Conservation (phyloP, 2,113 vertebrate species). For the Bothrops jararaca region DNA sequence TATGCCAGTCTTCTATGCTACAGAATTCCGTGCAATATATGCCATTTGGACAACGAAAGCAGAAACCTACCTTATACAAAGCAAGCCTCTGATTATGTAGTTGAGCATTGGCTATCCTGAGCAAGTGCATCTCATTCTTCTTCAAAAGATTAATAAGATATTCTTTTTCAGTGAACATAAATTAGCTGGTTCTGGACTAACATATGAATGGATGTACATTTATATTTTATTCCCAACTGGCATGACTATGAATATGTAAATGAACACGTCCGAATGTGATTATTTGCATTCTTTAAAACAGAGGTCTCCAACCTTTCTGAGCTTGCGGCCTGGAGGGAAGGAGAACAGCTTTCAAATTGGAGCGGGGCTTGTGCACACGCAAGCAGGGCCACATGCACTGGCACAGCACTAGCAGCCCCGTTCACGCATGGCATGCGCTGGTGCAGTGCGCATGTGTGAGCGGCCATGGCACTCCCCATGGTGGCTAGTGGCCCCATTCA, state of each 20-base stretch:
- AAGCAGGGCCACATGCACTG: no score
- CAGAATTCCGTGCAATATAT: not conserved
- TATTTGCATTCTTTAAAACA: slow-evolving; percentile 18
- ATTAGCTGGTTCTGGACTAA: not conserved
- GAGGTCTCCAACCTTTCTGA: no score
- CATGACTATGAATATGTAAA: slow-evolving; percentile 47
- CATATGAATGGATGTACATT: slow-evolving; percentile 45
- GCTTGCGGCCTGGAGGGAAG: no score
- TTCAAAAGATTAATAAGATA: not conserved
- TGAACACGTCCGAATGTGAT: slow-evolving; percentile 41
- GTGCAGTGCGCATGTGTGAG: no score
- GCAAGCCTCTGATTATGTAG: not conserved
- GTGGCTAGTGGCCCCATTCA: no score
- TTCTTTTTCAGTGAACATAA: not conserved
- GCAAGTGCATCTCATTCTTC: not conserved
- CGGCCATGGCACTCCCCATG: no score
- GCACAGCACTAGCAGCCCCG: no score
- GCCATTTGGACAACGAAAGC: not conserved
- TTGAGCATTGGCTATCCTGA: not conserved
- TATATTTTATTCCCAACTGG: slow-evolving; percentile 50
- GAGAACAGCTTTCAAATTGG: no score
- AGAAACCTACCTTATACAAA: not conserved
- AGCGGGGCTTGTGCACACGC: no score
- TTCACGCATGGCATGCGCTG: no score
- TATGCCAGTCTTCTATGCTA: not conserved